Percentiles rank a stretch among this genome's conserved stretches.
Conservation (phyloP, 1,140 invertebrate species). For the Aphidius ervi region DNA sequence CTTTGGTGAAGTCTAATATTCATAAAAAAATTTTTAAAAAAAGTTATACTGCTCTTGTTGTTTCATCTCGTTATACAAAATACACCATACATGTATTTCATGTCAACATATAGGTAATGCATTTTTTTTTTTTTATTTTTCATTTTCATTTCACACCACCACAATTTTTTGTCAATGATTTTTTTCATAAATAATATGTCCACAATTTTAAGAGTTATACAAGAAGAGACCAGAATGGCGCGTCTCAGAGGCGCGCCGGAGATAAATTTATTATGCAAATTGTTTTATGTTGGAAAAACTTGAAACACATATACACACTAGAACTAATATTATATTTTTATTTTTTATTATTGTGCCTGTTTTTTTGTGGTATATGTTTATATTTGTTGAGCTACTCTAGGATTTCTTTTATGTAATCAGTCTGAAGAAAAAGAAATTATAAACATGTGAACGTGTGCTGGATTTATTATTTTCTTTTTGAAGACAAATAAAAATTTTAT, state of each 20-base stretch:
- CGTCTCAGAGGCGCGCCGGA: slow-evolving; percentile 18
- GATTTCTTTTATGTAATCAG: slow-evolving; percentile 22
- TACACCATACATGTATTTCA: too few species aligned
- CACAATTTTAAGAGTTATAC: slow-evolving; percentile 17
- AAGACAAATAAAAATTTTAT: neutral
- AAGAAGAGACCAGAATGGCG: slow-evolving; percentile 6
- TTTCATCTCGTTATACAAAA: too few species aligned
- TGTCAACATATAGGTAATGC: too few species aligned
- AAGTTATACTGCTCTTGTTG: too few species aligned
- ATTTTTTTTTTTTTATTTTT: slow-evolving; percentile 9
- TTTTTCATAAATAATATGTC: slow-evolving; percentile 20
- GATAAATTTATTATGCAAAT: slow-evolving; percentile 26
- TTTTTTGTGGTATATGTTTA: neutral
- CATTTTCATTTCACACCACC: slow-evolving; percentile 6
- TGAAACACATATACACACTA: neutral
- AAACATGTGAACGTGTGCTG: neutral
- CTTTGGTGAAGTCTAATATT: too few species aligned
- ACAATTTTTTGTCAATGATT: slow-evolving; percentile 22
- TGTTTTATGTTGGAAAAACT: slow-evolving; percentile 19
- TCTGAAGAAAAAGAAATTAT: slow-evolving; percentile 14
- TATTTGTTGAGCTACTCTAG: neutral
- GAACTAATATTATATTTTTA: neutral
- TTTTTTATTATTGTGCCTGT: neutral
- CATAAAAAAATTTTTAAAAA: too few species aligned
- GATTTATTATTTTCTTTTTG: slow-evolving; percentile 32